phyloP scores from a whole-genome alignment of 2,113 vertebrate genomes.

The Rhagologus leucostigma region DNA sequence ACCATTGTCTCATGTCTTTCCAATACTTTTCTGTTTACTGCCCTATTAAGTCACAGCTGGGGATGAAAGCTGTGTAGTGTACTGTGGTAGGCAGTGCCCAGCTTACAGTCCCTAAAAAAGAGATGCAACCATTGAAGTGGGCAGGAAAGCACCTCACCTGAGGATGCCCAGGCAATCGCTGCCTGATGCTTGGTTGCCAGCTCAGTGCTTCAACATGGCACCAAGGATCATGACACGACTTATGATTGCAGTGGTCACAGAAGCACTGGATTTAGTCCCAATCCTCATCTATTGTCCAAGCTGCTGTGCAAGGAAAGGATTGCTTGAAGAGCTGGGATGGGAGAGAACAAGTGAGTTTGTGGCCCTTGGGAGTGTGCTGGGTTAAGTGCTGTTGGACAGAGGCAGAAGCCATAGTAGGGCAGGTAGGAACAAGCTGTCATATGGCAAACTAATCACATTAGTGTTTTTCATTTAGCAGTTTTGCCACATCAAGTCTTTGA shows the following conservation, averaged over 20 bases:
- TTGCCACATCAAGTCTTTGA: neutral
- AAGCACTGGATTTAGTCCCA: neutral
- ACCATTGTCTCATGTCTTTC: neutral
- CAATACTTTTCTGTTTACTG: neutral
- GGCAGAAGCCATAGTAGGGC: neutral
- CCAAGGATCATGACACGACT: neutral
- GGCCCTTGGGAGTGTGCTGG: neutral
- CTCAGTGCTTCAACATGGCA: neutral
- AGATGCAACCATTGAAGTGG: neutral
- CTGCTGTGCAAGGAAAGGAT: neutral
- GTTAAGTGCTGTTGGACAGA: neutral
- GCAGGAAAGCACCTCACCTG: neutral
- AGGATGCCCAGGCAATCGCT: neutral
- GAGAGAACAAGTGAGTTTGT: neutral
- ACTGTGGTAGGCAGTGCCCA: neutral
- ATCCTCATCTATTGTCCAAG: neutral
- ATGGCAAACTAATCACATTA: neutral
- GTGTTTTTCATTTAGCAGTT: neutral
- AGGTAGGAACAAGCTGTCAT: neutral
- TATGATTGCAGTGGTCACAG: neutral
- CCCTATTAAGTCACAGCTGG: neutral
- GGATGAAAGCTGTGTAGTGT: neutral
- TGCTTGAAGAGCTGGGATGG: neutral
- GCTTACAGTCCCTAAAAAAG: neutral
- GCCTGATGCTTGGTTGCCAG: neutral